These are phyloP conservation scores for Cerastoderma edule DNA, from an alignment of 2,888 invertebrate species.

Conservation along the genomic window DNA sequence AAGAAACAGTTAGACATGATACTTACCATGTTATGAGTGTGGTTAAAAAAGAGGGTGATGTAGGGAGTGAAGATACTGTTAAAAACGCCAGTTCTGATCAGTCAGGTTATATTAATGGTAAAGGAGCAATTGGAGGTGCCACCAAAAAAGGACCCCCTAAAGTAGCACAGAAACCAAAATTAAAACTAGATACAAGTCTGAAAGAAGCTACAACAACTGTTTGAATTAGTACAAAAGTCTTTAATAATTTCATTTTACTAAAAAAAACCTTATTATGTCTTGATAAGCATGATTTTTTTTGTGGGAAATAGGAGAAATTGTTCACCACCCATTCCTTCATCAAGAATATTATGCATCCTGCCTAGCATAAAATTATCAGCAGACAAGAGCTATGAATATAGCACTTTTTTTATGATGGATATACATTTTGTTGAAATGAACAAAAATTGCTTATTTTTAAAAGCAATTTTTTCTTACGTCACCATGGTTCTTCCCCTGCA, in stretches of 20 bases:
- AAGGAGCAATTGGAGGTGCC: not conserved
- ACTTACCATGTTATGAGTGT: not conserved
- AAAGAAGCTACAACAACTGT: conserved; percentile 8
- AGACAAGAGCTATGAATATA: too few species aligned
- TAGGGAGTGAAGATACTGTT: not conserved
- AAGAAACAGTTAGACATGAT: not conserved
- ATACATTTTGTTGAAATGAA: too few species aligned
- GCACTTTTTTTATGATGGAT: too few species aligned
- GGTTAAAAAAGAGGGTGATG: not conserved
- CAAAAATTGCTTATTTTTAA: too few species aligned
- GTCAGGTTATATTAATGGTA: not conserved
- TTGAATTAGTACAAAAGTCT: not conserved
- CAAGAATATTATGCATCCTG: too few species aligned
- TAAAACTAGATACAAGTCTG: not conserved
- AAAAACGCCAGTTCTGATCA: not conserved
- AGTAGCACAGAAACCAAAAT: not conserved
- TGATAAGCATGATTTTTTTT: too few species aligned
- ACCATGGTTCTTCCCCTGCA: too few species aligned
- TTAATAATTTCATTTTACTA: not conserved
- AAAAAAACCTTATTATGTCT: not conserved
- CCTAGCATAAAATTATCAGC: too few species aligned
- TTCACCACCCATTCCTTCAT: too few species aligned
- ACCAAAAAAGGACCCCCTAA: conserved; percentile 5
- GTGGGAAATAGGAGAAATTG: too few species aligned
- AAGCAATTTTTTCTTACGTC: too few species aligned